Base-by-base conservation (phyloP, 1,140 invertebrate genomes). In the Pogonomyrmex californicus region DNA sequence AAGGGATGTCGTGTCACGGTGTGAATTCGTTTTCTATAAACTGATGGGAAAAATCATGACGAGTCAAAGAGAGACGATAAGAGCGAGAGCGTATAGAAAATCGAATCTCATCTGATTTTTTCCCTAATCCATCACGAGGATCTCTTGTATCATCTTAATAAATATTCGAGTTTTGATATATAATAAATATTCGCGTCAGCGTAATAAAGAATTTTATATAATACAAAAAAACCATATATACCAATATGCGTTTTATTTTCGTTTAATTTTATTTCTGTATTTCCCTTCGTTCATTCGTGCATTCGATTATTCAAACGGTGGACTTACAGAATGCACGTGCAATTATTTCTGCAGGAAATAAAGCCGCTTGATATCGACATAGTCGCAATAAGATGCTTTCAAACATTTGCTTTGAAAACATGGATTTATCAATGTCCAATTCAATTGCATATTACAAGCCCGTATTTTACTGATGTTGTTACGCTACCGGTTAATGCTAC, bases 271-370 rank as follows among this genome's bases (percentile, higher is more conserved):
- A 17, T n/a, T 73, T 3, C 23, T 23, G 0, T 23, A 23, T 23
- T 23, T 23, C 23, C 23, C 23, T 23, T 23, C 23, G 23, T 23
- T 58, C 3, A 58, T 23, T 23, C 30, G 60, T 5, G 2, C 23
- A 23, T 30, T 30, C 2, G 6, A 10, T 76, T 41, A 17, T 38
- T 63, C 4, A n/a, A 62, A 63, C 30, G 7, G 14, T 9, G n/a
- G 41, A 4, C 30, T 58, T 41, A 14, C 12, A 12, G 5, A 17
- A 41, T 2, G 7, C 4, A 23, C 12, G 17, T 10, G 10, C 36
- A 77, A 49, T 63, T 78, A 78, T 78, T 78, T 33, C 23, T 44
- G 17, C 38, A 33, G 38, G 23, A 78, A 36, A 65, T 78, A 7
- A 65, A 78, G 60, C 17, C 65, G 60, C 58, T 75, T 38, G 5